Evolutionary conservation across 2,797 vertebrate genomes (phyloP), one percentile per base, ranked within the genome.

Genomic region (Mallotus villosus): DNA sequence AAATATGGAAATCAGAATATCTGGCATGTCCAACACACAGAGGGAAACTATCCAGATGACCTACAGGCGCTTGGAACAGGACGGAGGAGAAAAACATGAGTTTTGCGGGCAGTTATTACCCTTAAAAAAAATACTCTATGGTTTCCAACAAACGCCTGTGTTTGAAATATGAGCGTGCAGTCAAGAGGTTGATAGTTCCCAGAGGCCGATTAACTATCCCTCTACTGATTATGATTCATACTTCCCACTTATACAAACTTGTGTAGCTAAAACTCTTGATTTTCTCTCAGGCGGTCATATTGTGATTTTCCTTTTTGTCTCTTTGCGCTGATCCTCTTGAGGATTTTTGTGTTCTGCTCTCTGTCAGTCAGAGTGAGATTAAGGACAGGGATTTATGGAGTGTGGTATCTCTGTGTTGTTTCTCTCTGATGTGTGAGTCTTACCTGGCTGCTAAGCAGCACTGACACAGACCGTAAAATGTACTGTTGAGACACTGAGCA

Each of bases 141-240:
- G 51, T 55, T 34, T 69, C 37, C 57, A 62, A 22, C n/a, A 55
- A 57, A 59, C 27, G 14, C 65, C 58, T 53, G 70, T 71, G 51
- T 76, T 72, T 76, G 59, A 73, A 80, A 79, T 67, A 61, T 58
- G 68, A 76, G 41, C 63, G 62, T 67, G 46, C 57, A 59, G 25
- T 60, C 62, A 75, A 68, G 62, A 12, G 63, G 60, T 73, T 77
- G 78, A 77, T 65, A 70, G 51, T 29, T 75, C 70, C 76, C 81
- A 24, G 70, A 66, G 16, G 63, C 37, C 67, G 63, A 34, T 49
- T 73, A 76, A 78, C 70, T 21, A 41, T 27, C 51, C 63, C 41
- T 27, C 61, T 66, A 67, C 34, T 70, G 59, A 67, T 78, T 75
- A 71, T 78, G 76, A 78, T 78, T 78, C 66, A 74, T 63, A 49